Conservation (phyloP, 2,113 vertebrate genomes). For the human region DNA sequence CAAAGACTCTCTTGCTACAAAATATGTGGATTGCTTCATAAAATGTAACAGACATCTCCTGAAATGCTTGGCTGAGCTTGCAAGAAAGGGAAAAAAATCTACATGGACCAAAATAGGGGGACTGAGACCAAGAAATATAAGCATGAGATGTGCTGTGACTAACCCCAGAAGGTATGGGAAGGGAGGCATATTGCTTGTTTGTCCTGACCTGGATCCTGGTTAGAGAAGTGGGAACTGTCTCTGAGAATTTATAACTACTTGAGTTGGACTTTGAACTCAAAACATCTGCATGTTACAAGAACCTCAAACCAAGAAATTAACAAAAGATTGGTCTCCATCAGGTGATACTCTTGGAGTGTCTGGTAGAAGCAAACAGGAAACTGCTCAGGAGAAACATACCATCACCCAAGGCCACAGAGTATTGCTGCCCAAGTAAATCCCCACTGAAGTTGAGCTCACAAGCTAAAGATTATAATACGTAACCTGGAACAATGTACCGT, state of each 20-base stretch:
- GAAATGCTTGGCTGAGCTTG: conserved; percentile 31
- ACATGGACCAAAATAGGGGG: not conserved
- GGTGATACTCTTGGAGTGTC: not conserved
- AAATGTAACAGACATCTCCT: not conserved
- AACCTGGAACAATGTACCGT: not conserved
- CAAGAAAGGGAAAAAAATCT: conserved; percentile 23
- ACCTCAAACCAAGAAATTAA: conserved; percentile 1
- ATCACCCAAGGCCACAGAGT: not conserved
- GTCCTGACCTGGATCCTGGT: not conserved
- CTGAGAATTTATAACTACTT: conserved; percentile 33
- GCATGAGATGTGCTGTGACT: not conserved
- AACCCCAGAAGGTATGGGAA: not conserved
- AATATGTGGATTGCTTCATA: not conserved
- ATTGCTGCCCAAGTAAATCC: conserved; percentile 2
- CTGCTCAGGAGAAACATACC: not conserved
- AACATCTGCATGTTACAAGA: not conserved
- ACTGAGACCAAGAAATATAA: conserved; percentile 22
- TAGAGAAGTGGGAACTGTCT: not conserved
- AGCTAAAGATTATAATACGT: not conserved
- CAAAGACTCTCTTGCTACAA: conserved; percentile 19
- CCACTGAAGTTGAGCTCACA: not conserved
- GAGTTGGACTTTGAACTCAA: not conserved
- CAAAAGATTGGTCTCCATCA: not conserved
- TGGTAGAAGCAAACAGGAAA: conserved; percentile 10
- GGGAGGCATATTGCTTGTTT: not conserved